Conservation (phyloP, 2,797 vertebrate genomes). For the Eremophila alpestris region DNA sequence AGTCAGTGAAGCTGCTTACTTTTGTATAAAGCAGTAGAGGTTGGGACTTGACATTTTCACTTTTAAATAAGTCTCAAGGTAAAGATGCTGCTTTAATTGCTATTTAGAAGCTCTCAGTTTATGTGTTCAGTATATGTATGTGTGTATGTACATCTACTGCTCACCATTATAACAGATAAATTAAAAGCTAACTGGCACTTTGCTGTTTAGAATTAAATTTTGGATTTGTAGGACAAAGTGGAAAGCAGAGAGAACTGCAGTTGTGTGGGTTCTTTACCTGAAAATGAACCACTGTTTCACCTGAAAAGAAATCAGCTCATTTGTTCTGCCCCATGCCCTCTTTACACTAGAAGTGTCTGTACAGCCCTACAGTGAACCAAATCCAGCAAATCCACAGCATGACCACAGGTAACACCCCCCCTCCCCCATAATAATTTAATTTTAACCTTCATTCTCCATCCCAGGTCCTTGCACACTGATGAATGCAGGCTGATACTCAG, state of each 20-base stretch:
- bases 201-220: neutral
- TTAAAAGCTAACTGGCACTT: neutral
- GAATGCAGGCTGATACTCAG: neutral
- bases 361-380: neutral
- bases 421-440: neutral
- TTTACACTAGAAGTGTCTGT: neutral
- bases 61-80: neutral
- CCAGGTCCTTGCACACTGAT: neutral
- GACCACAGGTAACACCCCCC: neutral
- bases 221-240: neutral
- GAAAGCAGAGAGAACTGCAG: neutral
- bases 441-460: neutral
- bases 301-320: neutral
- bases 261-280: neutral
- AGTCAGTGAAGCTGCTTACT: neutral
- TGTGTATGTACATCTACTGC: neutral
- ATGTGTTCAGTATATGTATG: neutral
- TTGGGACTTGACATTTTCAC: neutral
- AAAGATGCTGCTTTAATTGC: neutral
- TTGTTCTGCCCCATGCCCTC: fast-evolving
- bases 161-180: neutral
- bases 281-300: neutral
- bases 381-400: neutral
- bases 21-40: neutral
- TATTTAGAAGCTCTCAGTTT: neutral